phyloP scores from a whole-genome alignment of 2,888 invertebrate species.

The Drosophila macrothrix region DNA sequence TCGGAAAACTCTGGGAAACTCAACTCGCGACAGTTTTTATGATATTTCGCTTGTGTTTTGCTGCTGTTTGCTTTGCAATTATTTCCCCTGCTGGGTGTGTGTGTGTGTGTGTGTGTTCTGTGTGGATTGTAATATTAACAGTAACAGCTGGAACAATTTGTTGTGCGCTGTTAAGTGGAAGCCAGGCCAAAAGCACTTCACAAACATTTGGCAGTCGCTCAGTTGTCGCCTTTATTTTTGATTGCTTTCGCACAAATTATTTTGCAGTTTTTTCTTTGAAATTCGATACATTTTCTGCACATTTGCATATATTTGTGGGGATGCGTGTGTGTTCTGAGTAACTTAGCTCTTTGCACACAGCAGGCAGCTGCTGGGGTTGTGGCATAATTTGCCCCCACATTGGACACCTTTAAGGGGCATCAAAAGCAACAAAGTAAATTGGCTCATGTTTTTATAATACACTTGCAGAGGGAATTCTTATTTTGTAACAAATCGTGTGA shows the following conservation, averaged over 20 bases:
- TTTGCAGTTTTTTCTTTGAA: conserved; percentile 57
- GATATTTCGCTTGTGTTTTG: conserved; percentile 48
- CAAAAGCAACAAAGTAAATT: conserved; percentile 42
- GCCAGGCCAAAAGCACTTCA: conserved; percentile 4
- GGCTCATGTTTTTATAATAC: conserved; percentile 19
- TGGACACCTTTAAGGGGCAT: conserved; percentile 30
- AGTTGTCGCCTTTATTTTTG: conserved; percentile 27
- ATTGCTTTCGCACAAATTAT: conserved; percentile 26
- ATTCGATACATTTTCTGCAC: conserved; percentile 53
- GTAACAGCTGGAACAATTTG: not conserved
- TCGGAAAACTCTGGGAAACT: conserved; percentile 53
- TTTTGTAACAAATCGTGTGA: not conserved
- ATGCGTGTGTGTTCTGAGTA: conserved; percentile 1
- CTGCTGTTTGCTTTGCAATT: conserved; percentile 70
- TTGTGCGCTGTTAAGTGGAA: conserved; percentile 26
- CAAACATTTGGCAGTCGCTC: conserved; percentile 16
- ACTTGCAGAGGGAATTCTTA: not conserved
- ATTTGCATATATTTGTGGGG: conserved; percentile 45
- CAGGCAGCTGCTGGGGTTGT: not conserved
- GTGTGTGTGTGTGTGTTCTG: not conserved
- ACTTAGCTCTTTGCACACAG: not conserved
- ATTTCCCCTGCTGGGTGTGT: conserved; percentile 62
- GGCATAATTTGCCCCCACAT: conserved; percentile 39
- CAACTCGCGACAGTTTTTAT: conserved; percentile 68
- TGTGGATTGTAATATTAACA: conserved; percentile 48